A percentile compares a stretch with the other conserved stretches of the same genome.
Evolutionary conservation across 2,888 invertebrate species (phyloP).

Genomic region (Emesis furor): DNA sequence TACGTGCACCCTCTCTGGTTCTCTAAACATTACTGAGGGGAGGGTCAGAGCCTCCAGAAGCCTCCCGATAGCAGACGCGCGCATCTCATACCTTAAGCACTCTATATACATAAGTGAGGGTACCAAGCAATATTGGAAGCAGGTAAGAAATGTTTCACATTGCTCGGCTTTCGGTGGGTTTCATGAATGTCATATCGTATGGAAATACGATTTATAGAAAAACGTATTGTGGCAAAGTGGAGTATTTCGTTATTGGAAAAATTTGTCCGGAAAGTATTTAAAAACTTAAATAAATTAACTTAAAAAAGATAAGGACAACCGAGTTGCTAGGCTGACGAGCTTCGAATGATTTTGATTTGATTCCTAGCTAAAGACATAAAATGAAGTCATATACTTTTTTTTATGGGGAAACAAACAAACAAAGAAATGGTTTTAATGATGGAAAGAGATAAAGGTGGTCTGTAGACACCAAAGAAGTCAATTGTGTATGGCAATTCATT

Average conservation of each 20-base stretch:
- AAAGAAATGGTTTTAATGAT: too few relatives aligned
- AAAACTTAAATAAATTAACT: too few relatives aligned
- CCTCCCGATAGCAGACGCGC: constrained; percentile 85
- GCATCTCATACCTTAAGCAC: constrained; percentile 83
- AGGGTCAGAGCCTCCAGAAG: constrained; percentile 82
- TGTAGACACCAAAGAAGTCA: too few relatives aligned
- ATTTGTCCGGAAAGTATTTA: background rate
- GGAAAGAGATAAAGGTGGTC: too few relatives aligned
- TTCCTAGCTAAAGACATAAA: too few relatives aligned
- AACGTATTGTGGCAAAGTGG: constrained; percentile 39
- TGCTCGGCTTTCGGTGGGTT: constrained; percentile 73
- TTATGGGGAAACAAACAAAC: too few relatives aligned
- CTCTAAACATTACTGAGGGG: constrained; percentile 86
- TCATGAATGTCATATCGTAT: constrained; percentile 64
- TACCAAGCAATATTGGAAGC: constrained; percentile 84
- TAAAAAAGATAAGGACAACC: too few relatives aligned
- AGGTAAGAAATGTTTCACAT: constrained; percentile 83
- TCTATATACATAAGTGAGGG: constrained; percentile 79
- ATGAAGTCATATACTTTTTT: too few relatives aligned
- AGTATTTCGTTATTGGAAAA: constrained; percentile 19
- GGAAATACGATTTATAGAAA: constrained; percentile 58
- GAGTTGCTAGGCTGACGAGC: too few relatives aligned
- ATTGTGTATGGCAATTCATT: too few relatives aligned
- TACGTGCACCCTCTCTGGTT: constrained; percentile 82
- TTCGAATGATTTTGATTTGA: too few relatives aligned